Evolutionary conservation across 37 sponge, comb jelly and placozoan genomes (phyloP).

Genomic region (Mnemiopsis leidyi): DNA sequence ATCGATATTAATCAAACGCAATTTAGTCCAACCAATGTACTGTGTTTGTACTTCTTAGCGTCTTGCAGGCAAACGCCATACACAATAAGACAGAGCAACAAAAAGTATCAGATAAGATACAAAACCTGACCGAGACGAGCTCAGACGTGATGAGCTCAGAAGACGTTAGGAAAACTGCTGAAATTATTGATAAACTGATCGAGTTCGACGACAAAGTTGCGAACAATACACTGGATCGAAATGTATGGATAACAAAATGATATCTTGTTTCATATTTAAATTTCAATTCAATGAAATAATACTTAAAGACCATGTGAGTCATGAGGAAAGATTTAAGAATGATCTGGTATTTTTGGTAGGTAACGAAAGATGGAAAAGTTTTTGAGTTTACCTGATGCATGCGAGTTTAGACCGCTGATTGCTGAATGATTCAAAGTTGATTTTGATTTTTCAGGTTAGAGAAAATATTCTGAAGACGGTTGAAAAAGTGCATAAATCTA

Average conservation of each 20-base stretch:
- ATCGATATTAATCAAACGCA: too few species aligned
- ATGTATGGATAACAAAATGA: neutral
- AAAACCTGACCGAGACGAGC: neutral
- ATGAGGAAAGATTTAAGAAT: too few species aligned
- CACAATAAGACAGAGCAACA: neutral
- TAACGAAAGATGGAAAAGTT: too few species aligned
- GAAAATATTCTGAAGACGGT: slow-evolving; percentile 31
- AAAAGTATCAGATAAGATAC: neutral
- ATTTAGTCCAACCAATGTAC: too few species aligned
- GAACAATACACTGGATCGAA: neutral
- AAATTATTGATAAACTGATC: slow-evolving; percentile 19
- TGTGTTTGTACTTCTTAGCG: too few species aligned
- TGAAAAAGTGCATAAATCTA: neutral
- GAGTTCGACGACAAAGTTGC: neutral
- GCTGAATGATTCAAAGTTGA: too few species aligned
- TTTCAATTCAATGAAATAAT: too few species aligned
- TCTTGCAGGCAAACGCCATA: neutral
- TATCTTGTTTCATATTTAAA: neutral
- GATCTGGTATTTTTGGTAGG: too few species aligned
- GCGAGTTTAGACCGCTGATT: too few species aligned
- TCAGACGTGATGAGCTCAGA: neutral
- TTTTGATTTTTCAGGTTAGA: slow-evolving; percentile 50
- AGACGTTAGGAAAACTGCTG: neutral
- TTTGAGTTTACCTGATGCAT: too few species aligned
- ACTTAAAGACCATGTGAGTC: too few species aligned